These are phyloP conservation scores for Chironomus riparius DNA, from an alignment of 2,888 invertebrate genomes.

Conservation along the genomic window DNA sequence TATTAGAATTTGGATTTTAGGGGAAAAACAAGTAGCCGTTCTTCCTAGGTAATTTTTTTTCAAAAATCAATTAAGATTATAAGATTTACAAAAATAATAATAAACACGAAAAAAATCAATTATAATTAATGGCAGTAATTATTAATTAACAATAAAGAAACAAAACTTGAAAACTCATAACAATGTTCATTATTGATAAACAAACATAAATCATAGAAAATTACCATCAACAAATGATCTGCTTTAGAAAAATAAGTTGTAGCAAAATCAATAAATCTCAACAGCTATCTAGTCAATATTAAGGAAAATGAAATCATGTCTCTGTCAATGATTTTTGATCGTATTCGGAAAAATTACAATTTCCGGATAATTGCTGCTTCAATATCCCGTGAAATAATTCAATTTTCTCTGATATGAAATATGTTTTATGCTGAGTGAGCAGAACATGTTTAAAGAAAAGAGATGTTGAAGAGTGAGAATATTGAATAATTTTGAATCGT, in stretches of 20 bases:
- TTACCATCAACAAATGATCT: background rate
- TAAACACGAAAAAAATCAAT: too few species aligned
- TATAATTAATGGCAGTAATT: too few species aligned
- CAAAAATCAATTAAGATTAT: too few species aligned
- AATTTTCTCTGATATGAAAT: background rate
- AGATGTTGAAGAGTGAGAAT: background rate
- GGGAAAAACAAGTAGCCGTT: too few species aligned
- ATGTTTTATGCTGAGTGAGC: background rate
- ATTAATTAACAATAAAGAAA: too few species aligned
- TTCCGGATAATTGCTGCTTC: slow-evolving; percentile 6
- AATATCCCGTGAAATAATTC: background rate
- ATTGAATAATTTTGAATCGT: background rate
- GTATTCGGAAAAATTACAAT: background rate
- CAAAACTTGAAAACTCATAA: too few species aligned
- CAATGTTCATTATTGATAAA: too few species aligned
- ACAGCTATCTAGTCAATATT: background rate
- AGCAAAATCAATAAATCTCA: background rate
- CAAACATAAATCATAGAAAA: too few species aligned
- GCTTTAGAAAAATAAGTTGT: background rate
- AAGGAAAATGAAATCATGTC: background rate
- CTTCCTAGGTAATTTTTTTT: too few species aligned
- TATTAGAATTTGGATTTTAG: too few species aligned
- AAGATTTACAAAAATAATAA: too few species aligned
- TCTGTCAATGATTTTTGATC: background rate
- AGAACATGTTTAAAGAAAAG: background rate